These are phyloP conservation scores for Diglossa cyanea DNA, from an alignment of 2,797 vertebrate species.

Conservation along the genomic window DNA sequence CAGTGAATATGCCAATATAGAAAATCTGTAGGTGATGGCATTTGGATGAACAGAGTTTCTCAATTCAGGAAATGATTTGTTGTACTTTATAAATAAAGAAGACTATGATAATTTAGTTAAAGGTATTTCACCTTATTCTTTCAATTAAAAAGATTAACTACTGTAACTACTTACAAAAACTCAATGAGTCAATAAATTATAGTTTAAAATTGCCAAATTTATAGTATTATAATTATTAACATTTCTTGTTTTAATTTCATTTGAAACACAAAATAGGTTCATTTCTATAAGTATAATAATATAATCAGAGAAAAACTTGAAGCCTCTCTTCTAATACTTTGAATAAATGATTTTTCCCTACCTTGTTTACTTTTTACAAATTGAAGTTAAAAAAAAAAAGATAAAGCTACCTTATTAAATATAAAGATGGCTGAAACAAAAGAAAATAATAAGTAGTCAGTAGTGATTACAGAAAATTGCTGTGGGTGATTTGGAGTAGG, in stretches of 20 bases:
- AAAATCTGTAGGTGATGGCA: slow-evolving; percentile 48
- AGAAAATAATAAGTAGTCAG: background rate
- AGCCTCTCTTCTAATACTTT: background rate
- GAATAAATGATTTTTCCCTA: background rate
- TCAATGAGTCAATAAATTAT: background rate
- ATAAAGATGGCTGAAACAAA: background rate
- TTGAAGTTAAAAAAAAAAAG: background rate
- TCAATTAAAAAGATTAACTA: background rate
- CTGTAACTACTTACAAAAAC: background rate
- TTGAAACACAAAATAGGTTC: background rate
- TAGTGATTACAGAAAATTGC: background rate
- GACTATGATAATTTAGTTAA: background rate
- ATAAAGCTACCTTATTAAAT: background rate
- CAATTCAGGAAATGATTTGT: background rate
- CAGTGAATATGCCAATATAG: background rate
- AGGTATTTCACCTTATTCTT: background rate
- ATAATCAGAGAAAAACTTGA: background rate
- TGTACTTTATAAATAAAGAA: background rate
- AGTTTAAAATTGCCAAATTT: background rate
- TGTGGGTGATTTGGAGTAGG: background rate
- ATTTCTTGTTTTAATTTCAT: background rate
- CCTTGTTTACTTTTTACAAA: background rate
- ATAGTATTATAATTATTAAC: background rate
- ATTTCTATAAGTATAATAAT: background rate
- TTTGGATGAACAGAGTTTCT: slow-evolving; percentile 32